Evolutionary conservation across 35 echinoderm and acorn worm genomes (phyloP).

Genomic region (Diadema setosum): DNA sequence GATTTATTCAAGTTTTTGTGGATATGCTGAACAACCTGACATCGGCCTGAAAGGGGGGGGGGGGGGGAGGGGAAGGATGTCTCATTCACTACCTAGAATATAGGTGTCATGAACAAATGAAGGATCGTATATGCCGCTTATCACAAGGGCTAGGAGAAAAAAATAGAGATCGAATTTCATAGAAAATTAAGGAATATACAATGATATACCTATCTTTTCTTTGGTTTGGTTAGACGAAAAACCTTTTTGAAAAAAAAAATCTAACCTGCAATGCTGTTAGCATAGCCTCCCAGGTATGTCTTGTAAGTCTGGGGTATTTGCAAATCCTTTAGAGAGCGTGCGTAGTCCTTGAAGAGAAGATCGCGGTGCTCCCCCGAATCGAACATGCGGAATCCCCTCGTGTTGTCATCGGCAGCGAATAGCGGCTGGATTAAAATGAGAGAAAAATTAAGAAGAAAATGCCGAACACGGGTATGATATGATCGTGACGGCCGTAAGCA

Average conservation of each 20-base stretch:
- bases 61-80: neutral
- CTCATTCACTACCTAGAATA: too few species aligned
- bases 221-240: neutral
- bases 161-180: too few species aligned
- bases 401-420: constrained; percentile 53
- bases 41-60: neutral
- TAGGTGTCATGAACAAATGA: neutral
- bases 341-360: constrained; percentile 73
- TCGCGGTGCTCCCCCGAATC: constrained; percentile 47
- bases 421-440: too few species aligned
- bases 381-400: constrained; percentile 70
- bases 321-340: neutral
- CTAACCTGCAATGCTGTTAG: constrained; percentile 19
- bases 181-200: neutral
- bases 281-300: constrained; percentile 27
- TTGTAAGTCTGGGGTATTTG: neutral
- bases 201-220: neutral
- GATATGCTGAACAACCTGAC: too few species aligned
- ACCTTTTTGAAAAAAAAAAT: neutral
- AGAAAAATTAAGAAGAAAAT: too few species aligned
- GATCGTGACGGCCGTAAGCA: too few species aligned
- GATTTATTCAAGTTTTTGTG: too few species aligned
- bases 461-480: too few species aligned
- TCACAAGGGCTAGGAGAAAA: neutral
- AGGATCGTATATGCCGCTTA: too few species aligned